Base-by-base conservation (phyloP, 2,113 vertebrate genomes). In the Dendropsophus ebraccatus region DNA sequence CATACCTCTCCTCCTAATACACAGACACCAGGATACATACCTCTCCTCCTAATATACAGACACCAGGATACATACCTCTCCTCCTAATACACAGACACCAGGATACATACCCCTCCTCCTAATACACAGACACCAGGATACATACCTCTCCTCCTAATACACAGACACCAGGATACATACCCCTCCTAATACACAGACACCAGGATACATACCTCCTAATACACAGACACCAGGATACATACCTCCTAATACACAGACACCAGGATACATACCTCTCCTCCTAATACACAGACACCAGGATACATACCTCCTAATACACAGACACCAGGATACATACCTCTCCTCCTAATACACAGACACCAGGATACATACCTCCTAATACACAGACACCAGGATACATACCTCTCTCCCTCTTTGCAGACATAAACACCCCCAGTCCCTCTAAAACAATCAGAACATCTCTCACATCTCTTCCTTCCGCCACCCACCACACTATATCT, bases 171-270 rank as follows among this genome's bases (percentile, higher is more conserved):
- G 23, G 32, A 0, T 14, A n/a, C n/a, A n/a, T n/a, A n/a, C n/a
- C 41, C 41, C 9, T 25, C 9, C 56, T 60, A 11, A 12, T 14
- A 11, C n/a, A 60, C 12, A 11, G 6, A 25, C 56, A n/a, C n/a
- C 23, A 60, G 23, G 30, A 35, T 21, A 21, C 23, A n/a, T n/a
- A n/a, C 19, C n/a, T 19, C 9, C 9, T 69, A n/a, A 54, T 83
- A 83, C 65, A 14, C 47, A 70, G 45, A 52, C 5, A 52, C 16
- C 5, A 17, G 23, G 32, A 0, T 14, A n/a, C n/a, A 41, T 41
- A 8, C 41, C 3, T 12, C 52, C 56, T 30, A 65, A 81, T 81
- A 65, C 35, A 47, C 19, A 81, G 79, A 28, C 79, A 67, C n/a
- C 37, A 81, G 5, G 6, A 25, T 4, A 62, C 75, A 25, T 54